Evolutionary conservation across 1,140 invertebrate genomes (phyloP), one percentile per base, ranked within the genome.

Genomic region (Pachypeltis micranthus): DNA sequence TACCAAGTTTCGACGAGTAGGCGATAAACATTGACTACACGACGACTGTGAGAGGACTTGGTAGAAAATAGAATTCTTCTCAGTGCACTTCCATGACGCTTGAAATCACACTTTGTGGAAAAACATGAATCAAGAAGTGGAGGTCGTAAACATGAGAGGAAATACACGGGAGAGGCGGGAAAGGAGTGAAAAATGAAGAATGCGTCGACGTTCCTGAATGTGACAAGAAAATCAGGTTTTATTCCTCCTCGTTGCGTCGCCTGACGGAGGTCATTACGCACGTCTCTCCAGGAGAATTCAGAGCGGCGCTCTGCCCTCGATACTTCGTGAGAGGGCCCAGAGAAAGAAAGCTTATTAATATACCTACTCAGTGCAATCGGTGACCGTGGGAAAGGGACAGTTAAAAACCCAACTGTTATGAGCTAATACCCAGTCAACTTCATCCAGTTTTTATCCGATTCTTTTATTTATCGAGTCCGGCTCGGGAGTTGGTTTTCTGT

Each of bases 341-440:
- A n/a, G 47, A 51, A 51, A 51, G 47, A 51, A 51, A 51, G 47
- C 47, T 21, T 51, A 51, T 51, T 21, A 51, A 51, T 51, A 51
- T 51, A 7, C 19, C 23, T n/a, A n/a, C n/a, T 10, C 47, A 21
- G 47, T 10, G 47, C 47, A 21, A 51, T 51, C 23, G 47, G 47
- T 51, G 47, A 51, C 47, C 47, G 47, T 51, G 47, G 47, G 47
- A 51, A 51, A 51, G 12, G 47, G 7, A 21, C 47, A 21, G 10
- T 51, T 51, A 51, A 51, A 21, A 51, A 51, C 47, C 21, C 47
- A 3, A 51, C 47, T 7, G 47, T 51, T 51, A 51, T 51, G 47
- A 51, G 47, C 47, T 51, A 51, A 51, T 51, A 51, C 47, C 47
- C 47, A 51, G 47, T 51, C 47, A 51, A 51, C 47, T 51, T 51